Percentiles rank a stretch among this genome's conserved stretches.
These are phyloP conservation scores for Stenotaenia linearis DNA, from an alignment of 2,888 invertebrate species.

Conservation along the genomic window DNA sequence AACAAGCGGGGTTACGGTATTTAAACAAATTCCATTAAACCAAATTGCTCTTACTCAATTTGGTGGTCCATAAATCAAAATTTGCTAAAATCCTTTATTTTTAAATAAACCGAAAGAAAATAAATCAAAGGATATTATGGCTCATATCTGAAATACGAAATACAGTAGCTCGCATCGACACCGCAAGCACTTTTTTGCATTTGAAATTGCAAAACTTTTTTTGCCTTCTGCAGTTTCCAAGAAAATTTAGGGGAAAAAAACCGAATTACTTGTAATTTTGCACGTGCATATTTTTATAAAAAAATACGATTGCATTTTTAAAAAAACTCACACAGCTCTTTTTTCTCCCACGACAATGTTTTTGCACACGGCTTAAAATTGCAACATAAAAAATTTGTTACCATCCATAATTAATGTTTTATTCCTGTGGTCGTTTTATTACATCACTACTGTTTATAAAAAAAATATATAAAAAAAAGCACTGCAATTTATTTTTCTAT, in stretches of 20 bases:
- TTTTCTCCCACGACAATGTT: background rate
- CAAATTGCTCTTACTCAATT: background rate
- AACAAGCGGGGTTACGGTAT: background rate
- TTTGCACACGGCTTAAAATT: conserved; percentile 6
- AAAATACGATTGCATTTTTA: too few relatives aligned
- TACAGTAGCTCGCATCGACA: background rate
- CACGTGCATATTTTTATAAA: too few relatives aligned
- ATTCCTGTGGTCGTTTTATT: background rate
- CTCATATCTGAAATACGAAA: too few relatives aligned
- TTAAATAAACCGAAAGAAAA: background rate
- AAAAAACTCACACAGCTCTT: background rate
- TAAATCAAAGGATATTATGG: too few relatives aligned
- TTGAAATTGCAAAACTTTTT: background rate
- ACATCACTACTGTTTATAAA: background rate
- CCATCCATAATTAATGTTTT: background rate
- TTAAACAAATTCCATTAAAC: background rate
- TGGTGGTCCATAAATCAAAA: background rate
- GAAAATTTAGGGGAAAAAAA: background rate
- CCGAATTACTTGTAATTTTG: too few relatives aligned
- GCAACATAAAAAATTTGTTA: background rate
- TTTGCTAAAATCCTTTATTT: background rate
- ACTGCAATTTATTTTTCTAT: background rate
- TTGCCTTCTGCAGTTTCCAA: too few relatives aligned
- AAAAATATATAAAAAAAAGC: too few relatives aligned
- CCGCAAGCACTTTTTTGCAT: background rate